These are phyloP conservation scores for Trididemnum clinides DNA, from an alignment of 23 tunicate genomes.

Conservation along the genomic window DNA sequence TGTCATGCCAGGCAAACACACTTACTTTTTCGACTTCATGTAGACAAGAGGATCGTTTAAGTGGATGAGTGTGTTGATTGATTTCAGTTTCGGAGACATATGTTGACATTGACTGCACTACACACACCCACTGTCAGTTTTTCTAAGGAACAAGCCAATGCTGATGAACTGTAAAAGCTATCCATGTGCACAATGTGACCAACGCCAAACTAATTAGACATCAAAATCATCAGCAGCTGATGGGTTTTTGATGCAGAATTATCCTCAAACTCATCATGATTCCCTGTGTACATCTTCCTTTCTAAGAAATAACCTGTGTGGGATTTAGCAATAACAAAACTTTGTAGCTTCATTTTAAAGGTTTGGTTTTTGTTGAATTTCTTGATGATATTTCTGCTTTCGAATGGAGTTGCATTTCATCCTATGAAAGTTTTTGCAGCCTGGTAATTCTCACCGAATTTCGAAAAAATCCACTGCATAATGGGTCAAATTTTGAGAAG, in stretches of 20 bases:
- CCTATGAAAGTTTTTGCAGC: conserved; percentile 3
- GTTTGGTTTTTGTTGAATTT: neutral
- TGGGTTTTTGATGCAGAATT: neutral
- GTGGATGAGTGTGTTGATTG: neutral
- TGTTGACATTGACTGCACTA: conserved; percentile 30
- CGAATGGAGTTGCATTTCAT: conserved; percentile 35
- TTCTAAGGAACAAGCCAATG: neutral
- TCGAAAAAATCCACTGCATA: neutral
- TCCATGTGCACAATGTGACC: conserved; percentile 20
- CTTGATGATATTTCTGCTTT: conserved; percentile 26
- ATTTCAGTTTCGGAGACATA: conserved; percentile 10
- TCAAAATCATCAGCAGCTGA: neutral
- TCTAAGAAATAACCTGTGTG: neutral
- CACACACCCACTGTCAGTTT: neutral
- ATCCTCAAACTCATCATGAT: conserved; percentile 11
- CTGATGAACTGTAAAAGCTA: neutral
- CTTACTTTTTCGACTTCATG: neutral
- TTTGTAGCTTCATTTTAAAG: neutral
- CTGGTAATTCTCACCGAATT: neutral
- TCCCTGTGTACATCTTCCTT: neutral
- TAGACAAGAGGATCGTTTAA: conserved; percentile 5
- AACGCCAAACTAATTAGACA: neutral
- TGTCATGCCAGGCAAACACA: conserved; percentile 33
- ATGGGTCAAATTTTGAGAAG: conserved; percentile 22
- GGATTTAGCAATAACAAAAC: neutral